Evolutionary conservation across 1,140 invertebrate genomes (phyloP).

Genomic region (Calephelis virginiensis): DNA sequence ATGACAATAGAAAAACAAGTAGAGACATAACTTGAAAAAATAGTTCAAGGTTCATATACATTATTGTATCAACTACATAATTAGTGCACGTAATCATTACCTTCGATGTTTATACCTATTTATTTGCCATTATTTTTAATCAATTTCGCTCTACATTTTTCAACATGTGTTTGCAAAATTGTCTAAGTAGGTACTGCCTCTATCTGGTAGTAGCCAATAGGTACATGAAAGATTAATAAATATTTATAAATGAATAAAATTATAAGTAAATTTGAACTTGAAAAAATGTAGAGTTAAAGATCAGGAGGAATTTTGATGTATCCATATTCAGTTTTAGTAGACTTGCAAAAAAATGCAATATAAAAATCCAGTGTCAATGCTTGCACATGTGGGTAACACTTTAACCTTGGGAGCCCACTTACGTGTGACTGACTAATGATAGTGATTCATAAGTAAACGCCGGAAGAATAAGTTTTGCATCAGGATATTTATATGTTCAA

Average conservation of each 20-base stretch:
- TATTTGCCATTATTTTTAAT: neutral
- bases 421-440: conserved; percentile 17
- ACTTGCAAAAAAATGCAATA: neutral
- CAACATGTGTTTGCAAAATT: too few relatives aligned
- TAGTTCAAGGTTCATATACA: neutral
- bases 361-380: neutral
- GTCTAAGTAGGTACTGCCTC: too few relatives aligned
- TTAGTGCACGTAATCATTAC: too few relatives aligned
- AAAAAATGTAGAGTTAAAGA: too few relatives aligned
- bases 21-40: neutral
- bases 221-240: too few relatives aligned
- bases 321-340: neutral
- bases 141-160: too few relatives aligned
- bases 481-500: conserved; percentile 2
- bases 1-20: too few relatives aligned
- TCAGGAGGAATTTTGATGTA: too few relatives aligned
- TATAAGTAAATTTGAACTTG: too few relatives aligned
- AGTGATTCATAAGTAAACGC: conserved; percentile 19
- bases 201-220: too few relatives aligned
- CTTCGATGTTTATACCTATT: neutral
- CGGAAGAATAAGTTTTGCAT: conserved; percentile 13
- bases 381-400: conserved; percentile 9
- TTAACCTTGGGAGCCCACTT: conserved; percentile 17
- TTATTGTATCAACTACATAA: neutral
- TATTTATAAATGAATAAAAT: too few relatives aligned